Evolutionary conservation across 2,113 vertebrate genomes (phyloP), one percentile per base, ranked within the genome.

Genomic region (Sinocyclocheilus anshuiensis): DNA sequence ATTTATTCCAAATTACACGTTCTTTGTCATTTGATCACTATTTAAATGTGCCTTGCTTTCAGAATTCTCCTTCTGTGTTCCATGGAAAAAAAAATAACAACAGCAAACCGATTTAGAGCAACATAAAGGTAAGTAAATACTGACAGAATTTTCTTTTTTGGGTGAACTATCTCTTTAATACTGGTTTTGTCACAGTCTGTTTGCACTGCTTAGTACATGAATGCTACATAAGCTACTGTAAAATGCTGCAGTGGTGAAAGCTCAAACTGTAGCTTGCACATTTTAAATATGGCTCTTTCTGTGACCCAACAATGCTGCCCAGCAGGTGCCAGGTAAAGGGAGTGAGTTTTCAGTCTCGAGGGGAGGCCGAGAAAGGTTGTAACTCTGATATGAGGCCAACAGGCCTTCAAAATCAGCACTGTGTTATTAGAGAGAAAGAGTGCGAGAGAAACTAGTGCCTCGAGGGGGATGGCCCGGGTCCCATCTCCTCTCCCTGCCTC

Each of bases 381-480:
- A 71, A 53, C 57, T 42, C 16, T 75, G 63, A 84, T 57, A 45
- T 50, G 77, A 57, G 75, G 53, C 55, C 15, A 74, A 22, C 20
- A 26, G 84, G 50, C 63, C 87, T 71, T 86, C 16, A 69, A 61
- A 85, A 57, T 67, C 10, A 69, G 29, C 75, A 22, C 45, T 69
- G 48, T 77, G 53, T 76, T 71, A 76, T 84, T 55, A 81, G 48
- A 72, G 74, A 84, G 26, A 86, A 53, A 88, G 3, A 48, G 53
- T 82, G 45, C 20, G 53, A 55, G 84, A 79, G 84, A 39, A 63
- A 45, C 6, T 39, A 65, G 61, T 74, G 48, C 79, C 81, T 88
- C 29, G 26, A 63, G 80, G 75, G 69, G 71, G 86, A 48, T 78
- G 86, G 77, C 88, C 84, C 36, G 15, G 94, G 95, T 93, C 90